Base-by-base conservation (phyloP, 2,113 vertebrate genomes). In the Scartelaos histophorus region DNA sequence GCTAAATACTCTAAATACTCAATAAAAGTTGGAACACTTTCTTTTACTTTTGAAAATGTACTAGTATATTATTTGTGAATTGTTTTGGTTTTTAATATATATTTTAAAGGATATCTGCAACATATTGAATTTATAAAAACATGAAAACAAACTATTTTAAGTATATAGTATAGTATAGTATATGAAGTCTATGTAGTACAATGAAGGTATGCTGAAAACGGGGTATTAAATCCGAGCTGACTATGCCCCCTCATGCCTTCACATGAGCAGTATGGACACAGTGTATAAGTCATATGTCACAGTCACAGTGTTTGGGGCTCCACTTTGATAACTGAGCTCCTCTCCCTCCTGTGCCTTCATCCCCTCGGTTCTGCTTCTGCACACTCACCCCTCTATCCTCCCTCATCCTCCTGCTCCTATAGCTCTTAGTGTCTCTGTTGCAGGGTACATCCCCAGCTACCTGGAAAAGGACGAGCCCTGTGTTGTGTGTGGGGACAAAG, bases 381-480 rank as follows among this genome's bases (percentile, higher is more conserved):
- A 15, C 57, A 21, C 3, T 45, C 25, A 53, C 60, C 19, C 61
- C 56, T 58, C 56, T 81, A 79, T 74, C 74, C 66, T 62, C 69
- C 62, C 74, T 60, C 43, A 64, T 79, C 82, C 82, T 85, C 69
- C 71, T 64, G 87, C 71, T 89, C 85, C 85, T 85, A 47, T 71
- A 90, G 90, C 83, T 83, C 87, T 90, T 76, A 91, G 88, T 84
- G 66, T 89, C 74, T 89, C 89, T 88, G 87, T 87, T 89, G 75
- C 94, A 96, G 95, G 96, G 84, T 97, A 97, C 90, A 95, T 97
- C 93, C 96, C 96, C 94, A 98, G 96, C 89, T 98, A 98, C 94
- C 93, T 98, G 95, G 96, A 97, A 94, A 97, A 98, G 92, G 96
- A 97, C 82, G 96, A 98, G 92, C 96, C 97, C 1, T 98, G 96